Percentiles rank a stretch among this genome's conserved stretches.
Conservation (phyloP, 2,888 invertebrate species). For the Agonopterix alstromeriana region DNA sequence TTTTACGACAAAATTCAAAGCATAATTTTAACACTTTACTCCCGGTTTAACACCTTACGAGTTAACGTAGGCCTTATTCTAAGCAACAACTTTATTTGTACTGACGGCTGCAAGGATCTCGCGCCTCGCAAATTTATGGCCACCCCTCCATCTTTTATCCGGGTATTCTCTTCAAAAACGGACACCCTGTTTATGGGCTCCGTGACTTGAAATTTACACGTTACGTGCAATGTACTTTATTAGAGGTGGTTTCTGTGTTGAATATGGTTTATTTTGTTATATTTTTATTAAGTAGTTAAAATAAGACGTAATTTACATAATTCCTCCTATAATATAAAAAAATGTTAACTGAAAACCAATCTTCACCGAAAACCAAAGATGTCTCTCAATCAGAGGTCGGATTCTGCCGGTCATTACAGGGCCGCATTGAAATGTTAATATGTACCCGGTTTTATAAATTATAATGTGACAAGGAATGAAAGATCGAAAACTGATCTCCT, state of each 20-base stretch:
- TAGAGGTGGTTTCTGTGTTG: no score
- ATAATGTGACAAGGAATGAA: no score
- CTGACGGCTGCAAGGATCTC: constrained; percentile 52
- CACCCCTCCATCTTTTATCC: constrained; percentile 31
- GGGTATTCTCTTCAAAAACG: constrained; percentile 23
- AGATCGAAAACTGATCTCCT: no score
- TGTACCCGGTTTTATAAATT: no score
- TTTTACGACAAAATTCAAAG: not conserved
- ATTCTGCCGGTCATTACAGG: no score
- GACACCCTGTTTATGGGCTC: constrained; percentile 30
- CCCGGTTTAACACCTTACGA: constrained; percentile 14
- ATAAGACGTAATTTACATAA: no score
- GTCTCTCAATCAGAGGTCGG: no score
- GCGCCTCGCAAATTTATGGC: constrained; percentile 45
- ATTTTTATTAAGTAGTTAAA: not conserved
- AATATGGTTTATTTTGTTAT: not conserved
- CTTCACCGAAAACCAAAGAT: no score
- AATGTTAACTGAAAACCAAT: no score
- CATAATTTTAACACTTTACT: constrained; percentile 2
- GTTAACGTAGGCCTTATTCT: constrained; percentile 35
- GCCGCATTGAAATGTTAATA: no score
- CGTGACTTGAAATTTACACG: constrained; percentile 30
- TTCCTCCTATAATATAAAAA: no score
- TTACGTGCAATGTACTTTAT: constrained; percentile 14
- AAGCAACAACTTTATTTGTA: constrained; percentile 54